Conservation (phyloP, 1,140 invertebrate genomes). For the Aphaenogaster rudis region DNA sequence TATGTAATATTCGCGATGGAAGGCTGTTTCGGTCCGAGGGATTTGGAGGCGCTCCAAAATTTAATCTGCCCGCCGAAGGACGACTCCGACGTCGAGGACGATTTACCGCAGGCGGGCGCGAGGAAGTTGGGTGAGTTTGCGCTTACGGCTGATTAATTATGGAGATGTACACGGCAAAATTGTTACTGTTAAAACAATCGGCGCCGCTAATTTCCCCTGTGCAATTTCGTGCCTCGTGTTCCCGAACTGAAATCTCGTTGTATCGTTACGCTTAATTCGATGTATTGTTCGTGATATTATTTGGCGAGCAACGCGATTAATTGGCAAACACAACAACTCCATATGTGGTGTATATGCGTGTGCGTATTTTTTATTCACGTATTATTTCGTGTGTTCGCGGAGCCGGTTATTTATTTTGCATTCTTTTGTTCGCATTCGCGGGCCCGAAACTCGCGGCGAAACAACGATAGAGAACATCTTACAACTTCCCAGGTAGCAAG, state of each 20-base stretch:
- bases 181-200: conserved; percentile 15
- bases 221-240: neutral
- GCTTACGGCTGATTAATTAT: conserved; percentile 43
- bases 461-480: neutral
- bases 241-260: conserved; percentile 11
- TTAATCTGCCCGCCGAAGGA: conserved; percentile 77
- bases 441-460: neutral
- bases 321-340: neutral
- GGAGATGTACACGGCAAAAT: neutral
- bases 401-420: neutral
- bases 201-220: conserved; percentile 15
- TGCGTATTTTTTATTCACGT: neutral
- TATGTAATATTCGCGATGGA: conserved; percentile 73
- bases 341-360: neutral
- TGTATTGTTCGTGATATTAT: conserved; percentile 35
- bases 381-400: neutral
- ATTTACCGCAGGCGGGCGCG: conserved; percentile 80
- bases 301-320: conserved; percentile 12
- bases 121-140: conserved; percentile 81
- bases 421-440: neutral
- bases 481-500: no score
- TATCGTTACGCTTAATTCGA: conserved; percentile 33
- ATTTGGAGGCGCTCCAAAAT: conserved; percentile 82
- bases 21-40: conserved; percentile 73
- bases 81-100: conserved; percentile 83